Evolutionary conservation across 2,888 invertebrate genomes (phyloP).

Genomic region (Hetaerina titia): DNA sequence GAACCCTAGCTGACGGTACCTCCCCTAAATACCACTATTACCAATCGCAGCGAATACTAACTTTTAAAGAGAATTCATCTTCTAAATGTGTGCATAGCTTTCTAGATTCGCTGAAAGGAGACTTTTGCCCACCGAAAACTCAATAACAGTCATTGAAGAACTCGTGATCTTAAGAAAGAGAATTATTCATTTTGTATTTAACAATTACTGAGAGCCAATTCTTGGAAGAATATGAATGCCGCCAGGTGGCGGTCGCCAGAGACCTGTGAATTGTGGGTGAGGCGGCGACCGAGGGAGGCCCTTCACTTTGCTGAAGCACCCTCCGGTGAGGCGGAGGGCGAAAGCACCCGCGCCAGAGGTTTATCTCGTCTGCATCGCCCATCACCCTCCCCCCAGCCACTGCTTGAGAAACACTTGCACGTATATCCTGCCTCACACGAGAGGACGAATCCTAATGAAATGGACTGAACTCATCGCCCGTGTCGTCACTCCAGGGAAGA

Average conservation of each 20-base stretch:
- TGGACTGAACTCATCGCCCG: not conserved
- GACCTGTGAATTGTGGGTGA: not conserved
- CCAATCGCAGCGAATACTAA: too few relatives aligned
- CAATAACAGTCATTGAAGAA: too few relatives aligned
- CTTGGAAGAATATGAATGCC: not conserved
- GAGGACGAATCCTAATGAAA: not conserved
- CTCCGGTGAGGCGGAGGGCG: not conserved
- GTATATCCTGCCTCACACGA: not conserved
- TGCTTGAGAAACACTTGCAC: not conserved
- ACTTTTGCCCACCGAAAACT: too few relatives aligned
- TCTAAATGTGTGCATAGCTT: too few relatives aligned
- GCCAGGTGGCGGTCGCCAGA: not conserved
- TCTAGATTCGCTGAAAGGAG: too few relatives aligned
- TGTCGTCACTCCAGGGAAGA: not conserved
- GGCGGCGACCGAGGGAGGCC: not conserved
- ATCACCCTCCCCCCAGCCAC: not conserved
- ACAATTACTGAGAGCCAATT: too few relatives aligned
- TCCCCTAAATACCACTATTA: too few relatives aligned
- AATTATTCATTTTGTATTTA: too few relatives aligned
- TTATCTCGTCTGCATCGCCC: conserved; percentile 19
- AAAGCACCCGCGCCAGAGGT: not conserved
- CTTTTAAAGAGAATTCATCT: too few relatives aligned
- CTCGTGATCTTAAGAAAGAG: too few relatives aligned
- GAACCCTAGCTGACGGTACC: too few relatives aligned
- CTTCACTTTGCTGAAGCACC: too few relatives aligned